Evolutionary conservation across 2,113 vertebrate species (phyloP).

Genomic region (Campylomormyrus numenius): DNA sequence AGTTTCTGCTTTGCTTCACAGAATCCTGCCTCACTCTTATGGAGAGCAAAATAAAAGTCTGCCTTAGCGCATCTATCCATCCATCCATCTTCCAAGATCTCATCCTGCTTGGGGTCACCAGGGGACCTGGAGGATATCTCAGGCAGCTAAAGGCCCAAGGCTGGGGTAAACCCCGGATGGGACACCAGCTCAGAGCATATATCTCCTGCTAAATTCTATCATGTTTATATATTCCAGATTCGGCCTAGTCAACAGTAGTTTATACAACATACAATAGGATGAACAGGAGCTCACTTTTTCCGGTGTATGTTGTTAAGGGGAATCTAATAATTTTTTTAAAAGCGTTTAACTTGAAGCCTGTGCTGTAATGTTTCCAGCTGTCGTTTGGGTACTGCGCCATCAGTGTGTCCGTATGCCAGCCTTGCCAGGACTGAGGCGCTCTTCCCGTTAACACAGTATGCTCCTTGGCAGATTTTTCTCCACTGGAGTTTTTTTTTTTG

Average conservation of each 20-base stretch:
- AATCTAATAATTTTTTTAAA: background rate
- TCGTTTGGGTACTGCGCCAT: background rate
- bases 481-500: background rate
- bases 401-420: background rate
- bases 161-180: background rate
- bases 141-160: background rate
- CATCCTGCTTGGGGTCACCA: background rate
- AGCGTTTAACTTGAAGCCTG: background rate
- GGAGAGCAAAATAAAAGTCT: background rate
- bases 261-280: background rate
- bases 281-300: background rate
- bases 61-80: background rate
- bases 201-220: background rate
- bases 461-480: background rate
- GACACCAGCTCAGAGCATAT: background rate
- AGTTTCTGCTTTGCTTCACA: conserved; percentile 5
- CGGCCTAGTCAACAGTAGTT: background rate
- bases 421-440: background rate
- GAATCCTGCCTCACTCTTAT: background rate
- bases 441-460: background rate
- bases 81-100: background rate
- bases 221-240: background rate
- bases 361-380: background rate
- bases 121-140: background rate
- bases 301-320: background rate